Evolutionary conservation across 1,140 invertebrate species (phyloP).

Genomic region (Manduca sexta): DNA sequence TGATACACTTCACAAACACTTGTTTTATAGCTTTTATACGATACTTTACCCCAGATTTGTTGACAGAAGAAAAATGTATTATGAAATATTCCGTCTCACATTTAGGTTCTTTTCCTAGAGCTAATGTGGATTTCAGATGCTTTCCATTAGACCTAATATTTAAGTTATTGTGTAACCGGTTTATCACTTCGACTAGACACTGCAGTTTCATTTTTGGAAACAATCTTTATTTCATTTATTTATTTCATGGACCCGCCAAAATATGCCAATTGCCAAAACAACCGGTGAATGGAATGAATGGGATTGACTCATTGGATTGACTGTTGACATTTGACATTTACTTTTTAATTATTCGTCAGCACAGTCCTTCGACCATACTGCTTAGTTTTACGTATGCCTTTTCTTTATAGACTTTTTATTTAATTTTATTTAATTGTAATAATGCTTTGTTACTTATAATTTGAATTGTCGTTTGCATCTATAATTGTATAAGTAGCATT

Average conservation of each 20-base stretch:
- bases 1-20: slow-evolving; percentile 80
- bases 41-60: slow-evolving; percentile 80
- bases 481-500: too few species aligned
- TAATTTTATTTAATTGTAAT: too few species aligned
- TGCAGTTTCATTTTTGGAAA: slow-evolving; percentile 76
- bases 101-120: slow-evolving; percentile 77
- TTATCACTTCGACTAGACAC: slow-evolving; percentile 77
- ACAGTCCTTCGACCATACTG: too few species aligned
- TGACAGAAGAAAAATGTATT: slow-evolving; percentile 77
- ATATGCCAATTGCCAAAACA: too few species aligned
- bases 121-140: slow-evolving; percentile 77
- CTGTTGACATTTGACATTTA: too few species aligned
- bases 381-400: too few species aligned
- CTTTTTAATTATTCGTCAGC: too few species aligned
- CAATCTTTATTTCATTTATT: not conserved
- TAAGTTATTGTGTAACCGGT: slow-evolving; percentile 69
- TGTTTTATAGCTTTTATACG: slow-evolving; percentile 78
- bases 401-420: too few species aligned
- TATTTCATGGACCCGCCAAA: not conserved
- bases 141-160: slow-evolving; percentile 54
- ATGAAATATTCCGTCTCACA: slow-evolving; percentile 75
- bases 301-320: too few species aligned
- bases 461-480: too few species aligned
- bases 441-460: too few species aligned
- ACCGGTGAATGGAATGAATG: too few species aligned